These are phyloP conservation scores for Drosophila emarginata DNA, from an alignment of 2,888 invertebrate genomes.

Conservation along the genomic window DNA sequence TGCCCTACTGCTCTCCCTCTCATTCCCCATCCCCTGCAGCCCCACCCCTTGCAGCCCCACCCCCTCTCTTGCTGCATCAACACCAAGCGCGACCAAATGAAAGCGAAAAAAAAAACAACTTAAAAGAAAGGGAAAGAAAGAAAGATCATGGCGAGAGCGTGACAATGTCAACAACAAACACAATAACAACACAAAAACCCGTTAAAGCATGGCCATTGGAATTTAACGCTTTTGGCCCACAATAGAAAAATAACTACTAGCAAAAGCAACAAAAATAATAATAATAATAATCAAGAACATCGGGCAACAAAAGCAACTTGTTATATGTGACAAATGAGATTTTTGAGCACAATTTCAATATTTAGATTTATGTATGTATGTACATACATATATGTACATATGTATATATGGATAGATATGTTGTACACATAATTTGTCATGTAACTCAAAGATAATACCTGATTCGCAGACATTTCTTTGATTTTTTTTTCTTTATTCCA, in stretches of 20 bases:
- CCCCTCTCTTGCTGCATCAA: slow-evolving; percentile 8
- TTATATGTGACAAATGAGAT: slow-evolving; percentile 33
- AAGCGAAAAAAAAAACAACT: slow-evolving; percentile 32
- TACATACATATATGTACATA: too few species aligned
- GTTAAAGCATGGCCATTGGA: slow-evolving; percentile 37
- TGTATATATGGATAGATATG: too few species aligned
- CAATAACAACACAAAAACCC: slow-evolving; percentile 5
- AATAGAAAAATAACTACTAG: slow-evolving; percentile 13
- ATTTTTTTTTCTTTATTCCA: too few species aligned
- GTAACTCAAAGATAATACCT: too few species aligned
- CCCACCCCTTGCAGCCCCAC: too few species aligned
- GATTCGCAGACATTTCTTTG: too few species aligned
- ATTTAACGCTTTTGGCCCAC: slow-evolving; percentile 34
- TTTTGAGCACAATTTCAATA: slow-evolving; percentile 23
- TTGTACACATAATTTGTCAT: too few species aligned
- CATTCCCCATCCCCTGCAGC: not conserved
- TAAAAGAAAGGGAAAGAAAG: slow-evolving; percentile 15
- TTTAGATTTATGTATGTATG: too few species aligned
- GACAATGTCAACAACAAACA: slow-evolving; percentile 43
- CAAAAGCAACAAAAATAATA: not conserved
- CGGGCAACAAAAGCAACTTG: slow-evolving; percentile 3
- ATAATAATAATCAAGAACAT: not conserved
- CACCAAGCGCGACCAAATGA: slow-evolving; percentile 19
- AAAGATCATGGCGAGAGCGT: slow-evolving; percentile 46
- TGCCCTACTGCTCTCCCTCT: not conserved